phyloP scores from a whole-genome alignment of 2,888 invertebrate species.

The Urechis unicinctus region DNA sequence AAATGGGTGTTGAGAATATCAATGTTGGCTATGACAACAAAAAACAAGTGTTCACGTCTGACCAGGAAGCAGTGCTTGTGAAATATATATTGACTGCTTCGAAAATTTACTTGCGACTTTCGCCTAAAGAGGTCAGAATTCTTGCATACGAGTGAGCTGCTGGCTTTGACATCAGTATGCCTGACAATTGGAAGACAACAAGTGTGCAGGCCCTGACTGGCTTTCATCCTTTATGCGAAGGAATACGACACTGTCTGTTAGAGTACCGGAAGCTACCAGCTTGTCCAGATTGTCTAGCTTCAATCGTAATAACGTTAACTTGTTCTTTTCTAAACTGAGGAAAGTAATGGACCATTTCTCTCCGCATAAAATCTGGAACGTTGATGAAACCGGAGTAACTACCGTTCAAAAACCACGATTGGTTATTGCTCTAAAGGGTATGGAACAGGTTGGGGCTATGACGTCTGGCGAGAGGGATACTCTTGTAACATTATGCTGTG shows the following conservation, averaged over 20 bases:
- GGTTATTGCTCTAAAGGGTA: neutral
- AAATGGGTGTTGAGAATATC: neutral
- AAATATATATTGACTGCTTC: neutral
- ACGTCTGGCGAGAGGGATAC: neutral
- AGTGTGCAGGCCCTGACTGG: neutral
- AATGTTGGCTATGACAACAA: neutral
- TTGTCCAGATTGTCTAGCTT: neutral
- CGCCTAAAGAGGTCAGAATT: neutral
- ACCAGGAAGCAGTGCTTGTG: neutral
- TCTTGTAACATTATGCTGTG: neutral
- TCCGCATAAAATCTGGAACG: neutral
- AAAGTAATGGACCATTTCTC: neutral
- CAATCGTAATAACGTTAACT: neutral
- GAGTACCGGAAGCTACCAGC: neutral
- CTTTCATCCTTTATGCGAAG: neutral
- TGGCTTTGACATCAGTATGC: neutral
- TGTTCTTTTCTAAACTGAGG: neutral
- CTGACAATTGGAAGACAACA: neutral
- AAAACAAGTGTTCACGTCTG: neutral
- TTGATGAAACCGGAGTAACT: neutral
- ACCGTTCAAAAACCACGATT: conserved; percentile 1
- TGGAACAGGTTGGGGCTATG: conserved; percentile 1
- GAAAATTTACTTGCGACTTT: neutral
- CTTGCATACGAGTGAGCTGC: neutral
- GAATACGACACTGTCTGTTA: neutral